Conservation (phyloP, 1,140 invertebrate species). For the Papilio aristodemus region DNA sequence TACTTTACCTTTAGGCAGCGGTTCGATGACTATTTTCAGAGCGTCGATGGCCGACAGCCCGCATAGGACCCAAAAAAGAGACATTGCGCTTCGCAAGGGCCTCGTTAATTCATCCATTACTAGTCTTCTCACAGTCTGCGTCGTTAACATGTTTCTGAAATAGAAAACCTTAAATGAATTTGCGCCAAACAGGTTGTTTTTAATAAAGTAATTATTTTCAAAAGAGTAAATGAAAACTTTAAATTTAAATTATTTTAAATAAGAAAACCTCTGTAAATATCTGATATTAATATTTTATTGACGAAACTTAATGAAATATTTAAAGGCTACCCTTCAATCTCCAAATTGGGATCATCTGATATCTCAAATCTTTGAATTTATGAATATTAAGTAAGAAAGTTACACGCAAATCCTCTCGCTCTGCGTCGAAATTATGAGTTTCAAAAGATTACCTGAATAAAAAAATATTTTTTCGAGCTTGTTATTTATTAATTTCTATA, state of each 20-base stretch:
- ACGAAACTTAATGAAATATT: constrained; percentile 52
- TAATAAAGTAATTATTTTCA: constrained; percentile 3
- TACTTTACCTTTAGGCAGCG: constrained; percentile 73
- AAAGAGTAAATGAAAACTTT: constrained; percentile 19
- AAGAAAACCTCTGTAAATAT: constrained; percentile 18
- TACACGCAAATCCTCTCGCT: constrained; percentile 66
- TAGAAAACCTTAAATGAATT: constrained; percentile 36
- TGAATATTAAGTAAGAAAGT: constrained; percentile 77
- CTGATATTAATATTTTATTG: constrained; percentile 25
- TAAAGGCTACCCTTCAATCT: constrained; percentile 60
- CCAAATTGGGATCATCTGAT: constrained; percentile 60
- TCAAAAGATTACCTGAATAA: constrained; percentile 56
- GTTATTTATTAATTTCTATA: constrained; percentile 20
- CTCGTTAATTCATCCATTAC: constrained; percentile 57
- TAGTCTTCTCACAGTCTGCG: constrained; percentile 44
- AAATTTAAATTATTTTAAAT: constrained; percentile 13
- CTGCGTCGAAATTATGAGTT: constrained; percentile 62
- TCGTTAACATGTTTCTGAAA: constrained; percentile 61
- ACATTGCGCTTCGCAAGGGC: constrained; percentile 48
- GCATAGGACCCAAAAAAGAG: constrained; percentile 60
- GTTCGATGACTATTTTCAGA: constrained; percentile 74
- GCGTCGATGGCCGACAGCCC: constrained; percentile 57
- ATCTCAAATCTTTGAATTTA: constrained; percentile 72
- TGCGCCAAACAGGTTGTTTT: not conserved
- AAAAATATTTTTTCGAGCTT: constrained; percentile 41